Percentiles rank a stretch among this genome's conserved stretches.
These are phyloP conservation scores for Platysternon megacephalum DNA, from an alignment of 2,113 vertebrate genomes.

Conservation along the genomic window DNA sequence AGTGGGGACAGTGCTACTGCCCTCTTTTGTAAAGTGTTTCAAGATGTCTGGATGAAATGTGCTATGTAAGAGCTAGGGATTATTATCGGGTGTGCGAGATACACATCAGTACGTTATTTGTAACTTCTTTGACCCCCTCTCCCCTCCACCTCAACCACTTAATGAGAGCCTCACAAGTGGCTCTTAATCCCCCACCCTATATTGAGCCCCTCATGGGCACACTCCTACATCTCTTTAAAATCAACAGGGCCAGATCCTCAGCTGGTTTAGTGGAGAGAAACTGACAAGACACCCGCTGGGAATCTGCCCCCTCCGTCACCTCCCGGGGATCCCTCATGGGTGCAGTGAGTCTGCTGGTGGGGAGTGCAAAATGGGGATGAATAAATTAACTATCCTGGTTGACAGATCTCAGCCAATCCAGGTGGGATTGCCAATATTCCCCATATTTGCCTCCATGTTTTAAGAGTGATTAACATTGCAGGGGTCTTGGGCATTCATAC, in stretches of 20 bases:
- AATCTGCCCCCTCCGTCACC: background rate
- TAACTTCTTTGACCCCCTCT: background rate
- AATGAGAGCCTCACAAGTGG: background rate
- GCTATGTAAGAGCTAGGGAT: background rate
- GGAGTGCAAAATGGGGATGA: background rate
- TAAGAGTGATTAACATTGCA: background rate
- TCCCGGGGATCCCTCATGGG: background rate
- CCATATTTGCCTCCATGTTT: background rate
- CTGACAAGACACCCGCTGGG: rapidly evolving
- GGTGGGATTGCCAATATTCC: background rate
- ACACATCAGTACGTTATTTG: background rate
- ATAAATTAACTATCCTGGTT: background rate
- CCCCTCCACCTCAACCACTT: background rate
- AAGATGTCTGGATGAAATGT: background rate
- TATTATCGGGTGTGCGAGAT: background rate
- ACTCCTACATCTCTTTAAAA: background rate
- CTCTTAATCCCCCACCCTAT: background rate
- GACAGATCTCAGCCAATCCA: background rate
- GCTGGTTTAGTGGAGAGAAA: background rate
- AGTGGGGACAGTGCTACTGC: background rate
- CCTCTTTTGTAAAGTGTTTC: background rate
- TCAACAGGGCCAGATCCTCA: background rate
- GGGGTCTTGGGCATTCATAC: background rate
- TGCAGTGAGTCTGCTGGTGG: background rate
- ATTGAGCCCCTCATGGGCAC: background rate